Evolutionary conservation across 2,113 vertebrate species (phyloP), one percentile per base, ranked within the genome.

Genomic region (Dicentrarchus labrax): DNA sequence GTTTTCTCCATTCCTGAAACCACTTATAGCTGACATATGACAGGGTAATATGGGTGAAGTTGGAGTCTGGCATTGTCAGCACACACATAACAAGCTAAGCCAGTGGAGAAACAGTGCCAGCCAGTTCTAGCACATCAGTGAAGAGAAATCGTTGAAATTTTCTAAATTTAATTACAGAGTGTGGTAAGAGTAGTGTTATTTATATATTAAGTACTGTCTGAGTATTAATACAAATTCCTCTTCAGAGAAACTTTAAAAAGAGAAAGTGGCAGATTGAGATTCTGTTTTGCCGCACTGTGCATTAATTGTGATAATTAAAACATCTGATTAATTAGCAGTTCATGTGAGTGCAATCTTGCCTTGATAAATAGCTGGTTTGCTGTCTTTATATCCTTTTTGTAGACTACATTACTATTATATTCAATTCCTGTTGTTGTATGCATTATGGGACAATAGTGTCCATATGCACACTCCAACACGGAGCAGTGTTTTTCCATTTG

Each of bases 21-120:
- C 89, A 88, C 82, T 91, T 90, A 76, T 60, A 61, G 84, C 64
- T 86, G 90, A 90, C 84, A 80, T 67, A 62, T 89, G 89, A 92
- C 89, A n/a, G 83, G 39, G 47, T 91, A 76, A 90, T 90, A 84
- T 43, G 22, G 76, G 65, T 72, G 69, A 80, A 77, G 72, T 66
- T 80, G 90, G 85, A 84, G 61, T 86, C 75, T 83, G 91, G 60
- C 78, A 70, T 75, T 90, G 88, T 91, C 86, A 84, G 83, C 83
- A 50, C 70, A 87, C 77, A 71, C 75, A 84, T 79, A 77, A 83
- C 64, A 70, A 78, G 73, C 62, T 65, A 39, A 73, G 64, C 47
- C 65, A 78, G 74, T 36, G 22, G 39, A 61, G 72, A 56, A 64
- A 57, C 16, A 4, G 38, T 43, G 68, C 57, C 66, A 8, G 16